Conservation (phyloP, 2,113 vertebrate species). For the Erythrocebus patas region DNA sequence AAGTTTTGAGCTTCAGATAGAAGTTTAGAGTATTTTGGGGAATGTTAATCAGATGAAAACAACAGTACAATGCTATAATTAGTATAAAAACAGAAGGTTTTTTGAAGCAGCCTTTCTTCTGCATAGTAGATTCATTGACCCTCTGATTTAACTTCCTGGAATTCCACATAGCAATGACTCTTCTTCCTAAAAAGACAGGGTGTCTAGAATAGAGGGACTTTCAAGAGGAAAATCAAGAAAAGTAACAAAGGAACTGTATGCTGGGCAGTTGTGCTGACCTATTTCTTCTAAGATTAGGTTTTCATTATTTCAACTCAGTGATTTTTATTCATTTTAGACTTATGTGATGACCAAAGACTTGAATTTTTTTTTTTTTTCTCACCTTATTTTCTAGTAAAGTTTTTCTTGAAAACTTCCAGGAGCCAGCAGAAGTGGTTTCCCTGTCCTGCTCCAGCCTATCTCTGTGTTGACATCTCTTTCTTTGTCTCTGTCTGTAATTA, state of each 20-base stretch:
- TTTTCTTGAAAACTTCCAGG: not conserved
- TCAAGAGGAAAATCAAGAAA: not conserved
- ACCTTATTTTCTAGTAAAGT: constrained; percentile 7
- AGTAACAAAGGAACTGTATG: not conserved
- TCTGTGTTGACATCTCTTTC: not conserved
- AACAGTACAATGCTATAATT: not conserved
- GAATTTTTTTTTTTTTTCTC: not conserved
- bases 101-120: not conserved
- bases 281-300: not conserved
- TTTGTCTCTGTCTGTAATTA: constrained; percentile 9
- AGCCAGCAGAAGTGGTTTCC: not conserved
- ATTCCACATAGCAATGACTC: not conserved
- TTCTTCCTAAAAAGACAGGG: not conserved
- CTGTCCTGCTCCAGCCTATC: not conserved
- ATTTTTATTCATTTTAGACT: not conserved
- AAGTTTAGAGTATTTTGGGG: not conserved
- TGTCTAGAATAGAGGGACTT: not conserved
- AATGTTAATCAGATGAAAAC: not conserved
- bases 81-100: not conserved
- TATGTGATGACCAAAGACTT: not conserved
- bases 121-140: rapidly evolving
- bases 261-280: not conserved
- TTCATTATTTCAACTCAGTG: not conserved
- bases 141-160: not conserved
- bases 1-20: not conserved